phyloP scores from a whole-genome alignment of 2,888 invertebrate species.

The Ochlodes sylvanus region DNA sequence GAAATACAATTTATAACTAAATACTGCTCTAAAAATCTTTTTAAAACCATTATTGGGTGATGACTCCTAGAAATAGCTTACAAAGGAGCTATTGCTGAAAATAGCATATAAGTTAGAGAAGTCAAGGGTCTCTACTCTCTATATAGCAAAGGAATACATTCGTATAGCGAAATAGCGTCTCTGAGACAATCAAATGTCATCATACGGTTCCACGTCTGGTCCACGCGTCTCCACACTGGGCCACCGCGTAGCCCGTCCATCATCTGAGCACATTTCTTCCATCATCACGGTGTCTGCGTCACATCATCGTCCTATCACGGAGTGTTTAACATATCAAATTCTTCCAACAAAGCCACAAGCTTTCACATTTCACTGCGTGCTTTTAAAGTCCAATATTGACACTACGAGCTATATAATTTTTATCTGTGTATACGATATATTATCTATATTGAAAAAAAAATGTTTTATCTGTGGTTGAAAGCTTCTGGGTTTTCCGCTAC shows the following conservation, averaged over 20 bases:
- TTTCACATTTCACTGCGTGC: constrained; percentile 63
- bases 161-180: too few relatives aligned
- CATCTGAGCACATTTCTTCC: constrained; percentile 23
- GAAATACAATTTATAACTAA: too few relatives aligned
- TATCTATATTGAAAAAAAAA: constrained; percentile 41
- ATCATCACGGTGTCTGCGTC: constrained; percentile 44
- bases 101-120: too few relatives aligned
- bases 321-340: constrained; percentile 47
- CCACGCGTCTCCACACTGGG: too few relatives aligned
- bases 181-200: too few relatives aligned
- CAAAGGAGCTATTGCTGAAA: too few relatives aligned
- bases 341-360: constrained; percentile 69
- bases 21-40: too few relatives aligned
- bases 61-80: too few relatives aligned
- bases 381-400: constrained; percentile 81
- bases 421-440: constrained; percentile 47
- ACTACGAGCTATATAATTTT: constrained; percentile 50
- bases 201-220: too few relatives aligned
- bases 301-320: constrained; percentile 43
- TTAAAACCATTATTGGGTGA: too few relatives aligned
- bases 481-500: constrained; percentile 78
- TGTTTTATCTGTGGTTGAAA: constrained; percentile 61
- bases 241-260: background rate
- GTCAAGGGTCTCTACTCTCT: too few relatives aligned
- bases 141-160: too few relatives aligned